phyloP scores from a whole-genome alignment of 2,113 vertebrate species.

The Coptodon rendalli region DNA sequence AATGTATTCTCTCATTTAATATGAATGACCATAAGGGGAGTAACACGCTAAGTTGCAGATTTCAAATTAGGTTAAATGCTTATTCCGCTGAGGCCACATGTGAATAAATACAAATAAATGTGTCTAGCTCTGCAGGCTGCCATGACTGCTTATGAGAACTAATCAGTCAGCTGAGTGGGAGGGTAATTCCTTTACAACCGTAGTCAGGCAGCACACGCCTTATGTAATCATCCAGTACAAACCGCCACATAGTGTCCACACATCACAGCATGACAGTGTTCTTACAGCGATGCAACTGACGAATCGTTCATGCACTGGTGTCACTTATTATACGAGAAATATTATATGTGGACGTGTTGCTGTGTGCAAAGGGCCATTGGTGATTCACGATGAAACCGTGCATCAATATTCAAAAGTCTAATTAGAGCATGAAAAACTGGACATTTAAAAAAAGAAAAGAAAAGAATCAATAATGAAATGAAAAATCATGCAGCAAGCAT shows the following conservation, averaged over 20 bases:
- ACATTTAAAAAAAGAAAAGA: not conserved
- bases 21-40: not conserved
- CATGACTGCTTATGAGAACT: not conserved
- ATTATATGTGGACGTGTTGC: not conserved
- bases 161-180: not conserved
- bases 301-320: not conserved
- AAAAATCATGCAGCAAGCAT: not conserved
- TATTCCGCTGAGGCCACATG: not conserved
- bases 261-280: not conserved
- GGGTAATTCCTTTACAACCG: not conserved
- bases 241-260: not conserved
- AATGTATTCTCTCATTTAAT: not conserved
- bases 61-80: not conserved
- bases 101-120: not conserved
- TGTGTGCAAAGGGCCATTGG: not conserved
- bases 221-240: not conserved
- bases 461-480: not conserved
- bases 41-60: not conserved
- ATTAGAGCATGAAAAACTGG: not conserved
- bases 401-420: not conserved
- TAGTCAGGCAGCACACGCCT: not conserved
- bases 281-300: not conserved
- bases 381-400: not conserved
- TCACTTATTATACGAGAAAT: not conserved
- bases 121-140: not conserved